Base-by-base conservation (phyloP, 2,888 invertebrate genomes). In the Argyra leucocephala region DNA sequence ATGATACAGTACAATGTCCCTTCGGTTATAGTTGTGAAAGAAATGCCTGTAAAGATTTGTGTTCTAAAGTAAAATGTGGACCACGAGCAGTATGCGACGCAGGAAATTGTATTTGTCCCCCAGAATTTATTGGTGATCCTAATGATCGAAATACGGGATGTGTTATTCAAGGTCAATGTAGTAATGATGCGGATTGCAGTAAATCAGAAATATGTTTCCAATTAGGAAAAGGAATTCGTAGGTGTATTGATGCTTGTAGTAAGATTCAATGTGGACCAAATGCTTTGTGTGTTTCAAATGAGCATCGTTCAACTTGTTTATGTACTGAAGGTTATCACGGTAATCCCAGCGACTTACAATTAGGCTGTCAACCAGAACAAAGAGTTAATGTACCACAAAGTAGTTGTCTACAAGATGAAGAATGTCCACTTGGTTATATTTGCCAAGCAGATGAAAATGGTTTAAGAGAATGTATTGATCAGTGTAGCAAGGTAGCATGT, bases 221-320 rank as follows among this genome's bases (percentile, higher is more conserved):
- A 80, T 79, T 90, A 31, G 87, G 88, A 62, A 89, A 87, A 81
- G 89, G 88, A 31, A 76, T 86, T 4, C 83, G 93, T 65, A 90
- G 90, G 78, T 94, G 93, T 77, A 87, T 92, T 3, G 92, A 93
- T 75, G 90, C 90, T 0, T 95, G 94, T 74, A 88, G 88, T 69
- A 91, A 91, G 80, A 82, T 91, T 37, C 92, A 93, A 73, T 94
- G 94, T 75, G 94, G 94, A 15, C 93, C 93, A 0, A 94, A 94
- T 77, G 93, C 94, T 3, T 78, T 93, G 1, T 94, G 94, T 75
- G 85, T 93, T 9, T 87, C 90, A 21, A 87, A 91, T 73, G 88
- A 89, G 74, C 94, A 94, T 77, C 85, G 89, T 68, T 91, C 93
- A 1, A 87, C 90, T 37, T 95, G 94, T 74, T 87, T 93, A 67